Percentiles rank a stretch among this genome's conserved stretches.
Conservation (phyloP, 1,140 invertebrate species). For the Drosophila prosaltans region DNA sequence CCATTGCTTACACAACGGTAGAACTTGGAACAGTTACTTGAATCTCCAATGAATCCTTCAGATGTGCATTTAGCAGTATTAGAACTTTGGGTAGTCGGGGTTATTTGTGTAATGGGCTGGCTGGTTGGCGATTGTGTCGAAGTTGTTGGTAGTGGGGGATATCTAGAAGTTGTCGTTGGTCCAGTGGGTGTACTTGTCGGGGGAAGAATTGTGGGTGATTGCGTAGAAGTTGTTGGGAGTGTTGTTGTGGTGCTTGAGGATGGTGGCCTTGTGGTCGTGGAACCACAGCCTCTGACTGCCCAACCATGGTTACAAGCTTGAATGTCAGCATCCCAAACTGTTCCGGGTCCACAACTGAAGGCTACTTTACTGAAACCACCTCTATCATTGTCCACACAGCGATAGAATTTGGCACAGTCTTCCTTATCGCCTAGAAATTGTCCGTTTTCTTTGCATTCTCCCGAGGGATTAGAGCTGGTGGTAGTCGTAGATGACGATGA, state of each 20-base stretch:
- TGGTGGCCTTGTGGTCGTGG: slow-evolving; percentile 5
- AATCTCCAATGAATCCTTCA: slow-evolving; percentile 67
- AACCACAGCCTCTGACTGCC: slow-evolving; percentile 68
- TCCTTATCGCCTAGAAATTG: slow-evolving; percentile 85
- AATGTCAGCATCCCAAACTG: slow-evolving; percentile 86
- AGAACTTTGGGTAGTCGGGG: slow-evolving; percentile 12
- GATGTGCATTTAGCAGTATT: slow-evolving; percentile 44
- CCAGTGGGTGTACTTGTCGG: neutral
- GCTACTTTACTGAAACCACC: slow-evolving; percentile 85
- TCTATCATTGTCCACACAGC: slow-evolving; percentile 86
- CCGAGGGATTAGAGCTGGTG: slow-evolving; percentile 48
- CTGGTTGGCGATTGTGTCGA: neutral
- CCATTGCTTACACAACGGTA: slow-evolving; percentile 87
- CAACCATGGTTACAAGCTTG: slow-evolving; percentile 86
- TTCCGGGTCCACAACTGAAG: slow-evolving; percentile 87
- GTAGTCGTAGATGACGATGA: slow-evolving; percentile 27
- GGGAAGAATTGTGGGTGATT: slow-evolving; percentile 13
- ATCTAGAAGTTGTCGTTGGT: neutral
- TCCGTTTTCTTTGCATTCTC: slow-evolving; percentile 83
- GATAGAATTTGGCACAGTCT: slow-evolving; percentile 88
- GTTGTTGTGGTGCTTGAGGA: slow-evolving; percentile 17
- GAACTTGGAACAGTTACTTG: slow-evolving; percentile 87
- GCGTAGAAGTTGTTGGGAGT: slow-evolving; percentile 19
- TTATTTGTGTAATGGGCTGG: no score
- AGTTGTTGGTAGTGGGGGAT: slow-evolving; percentile 7